Evolutionary conservation across 2,113 vertebrate genomes (phyloP).

Genomic region (Gymnorhina tibicen): DNA sequence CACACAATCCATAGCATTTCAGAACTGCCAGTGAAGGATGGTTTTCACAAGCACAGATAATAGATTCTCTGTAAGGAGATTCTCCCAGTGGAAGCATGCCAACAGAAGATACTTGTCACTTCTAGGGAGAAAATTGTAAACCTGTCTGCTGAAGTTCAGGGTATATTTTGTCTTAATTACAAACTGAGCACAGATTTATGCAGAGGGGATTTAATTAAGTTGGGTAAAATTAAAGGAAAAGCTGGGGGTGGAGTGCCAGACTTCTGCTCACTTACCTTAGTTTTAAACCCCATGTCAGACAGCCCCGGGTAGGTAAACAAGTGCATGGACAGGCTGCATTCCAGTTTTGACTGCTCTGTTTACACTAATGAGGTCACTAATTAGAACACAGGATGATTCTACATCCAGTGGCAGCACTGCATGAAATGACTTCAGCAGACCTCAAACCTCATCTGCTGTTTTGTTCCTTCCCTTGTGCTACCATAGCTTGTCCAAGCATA

Average conservation of each 20-base stretch:
- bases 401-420: neutral
- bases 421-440: neutral
- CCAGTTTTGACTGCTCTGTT: neutral
- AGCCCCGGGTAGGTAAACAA: neutral
- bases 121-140: neutral
- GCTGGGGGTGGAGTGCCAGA: neutral
- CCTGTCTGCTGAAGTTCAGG: neutral
- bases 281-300: neutral
- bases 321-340: neutral
- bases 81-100: neutral
- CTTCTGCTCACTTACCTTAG: neutral
- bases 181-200: neutral
- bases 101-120: neutral
- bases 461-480: neutral
- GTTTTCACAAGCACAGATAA: neutral
- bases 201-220: neutral
- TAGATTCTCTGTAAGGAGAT: neutral
- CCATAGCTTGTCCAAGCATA: neutral
- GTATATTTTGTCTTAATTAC: neutral
- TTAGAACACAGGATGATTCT: neutral
- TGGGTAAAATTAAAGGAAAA: neutral
- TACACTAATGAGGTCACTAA: neutral
- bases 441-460: neutral
- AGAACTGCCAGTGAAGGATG: neutral
- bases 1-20: neutral